Conservation (phyloP, 2,797 vertebrate genomes). For the Octomys mimax region DNA sequence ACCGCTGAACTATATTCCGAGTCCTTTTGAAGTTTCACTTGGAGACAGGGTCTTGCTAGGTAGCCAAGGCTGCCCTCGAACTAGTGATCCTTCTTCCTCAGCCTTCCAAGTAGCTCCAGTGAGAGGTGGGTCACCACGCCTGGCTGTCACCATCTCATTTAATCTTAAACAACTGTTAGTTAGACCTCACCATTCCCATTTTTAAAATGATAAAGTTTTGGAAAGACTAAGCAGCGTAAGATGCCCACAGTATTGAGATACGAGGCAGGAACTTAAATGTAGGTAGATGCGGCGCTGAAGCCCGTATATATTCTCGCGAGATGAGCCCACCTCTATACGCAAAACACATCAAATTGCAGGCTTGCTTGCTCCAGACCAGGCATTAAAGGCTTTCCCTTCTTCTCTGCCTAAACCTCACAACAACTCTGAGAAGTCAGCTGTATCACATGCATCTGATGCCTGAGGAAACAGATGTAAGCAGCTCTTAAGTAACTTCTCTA, state of each 20-base stretch:
- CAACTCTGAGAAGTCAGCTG: neutral
- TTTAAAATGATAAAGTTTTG: slow-evolving; percentile 25
- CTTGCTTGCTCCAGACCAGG: neutral
- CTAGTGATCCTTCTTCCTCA: neutral
- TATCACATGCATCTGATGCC: neutral
- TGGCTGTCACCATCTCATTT: neutral
- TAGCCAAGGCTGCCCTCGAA: neutral
- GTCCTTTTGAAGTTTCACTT: neutral
- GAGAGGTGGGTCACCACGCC: neutral
- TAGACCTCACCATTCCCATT: neutral
- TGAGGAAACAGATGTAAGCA: neutral
- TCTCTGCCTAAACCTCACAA: neutral
- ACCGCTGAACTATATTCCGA: neutral
- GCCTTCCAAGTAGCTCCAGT: neutral
- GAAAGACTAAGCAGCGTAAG: neutral
- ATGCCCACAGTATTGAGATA: neutral
- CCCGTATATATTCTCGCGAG: neutral
- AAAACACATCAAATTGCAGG: neutral
- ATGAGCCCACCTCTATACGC: neutral
- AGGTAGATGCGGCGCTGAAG: neutral
- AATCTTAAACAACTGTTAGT: neutral
- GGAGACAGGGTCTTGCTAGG: neutral
- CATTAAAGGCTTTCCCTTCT: neutral
- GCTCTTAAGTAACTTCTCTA: neutral
- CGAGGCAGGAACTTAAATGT: neutral